These are phyloP conservation scores for Cygnus buccinator DNA, from an alignment of 2,113 vertebrate genomes.

Conservation along the genomic window DNA sequence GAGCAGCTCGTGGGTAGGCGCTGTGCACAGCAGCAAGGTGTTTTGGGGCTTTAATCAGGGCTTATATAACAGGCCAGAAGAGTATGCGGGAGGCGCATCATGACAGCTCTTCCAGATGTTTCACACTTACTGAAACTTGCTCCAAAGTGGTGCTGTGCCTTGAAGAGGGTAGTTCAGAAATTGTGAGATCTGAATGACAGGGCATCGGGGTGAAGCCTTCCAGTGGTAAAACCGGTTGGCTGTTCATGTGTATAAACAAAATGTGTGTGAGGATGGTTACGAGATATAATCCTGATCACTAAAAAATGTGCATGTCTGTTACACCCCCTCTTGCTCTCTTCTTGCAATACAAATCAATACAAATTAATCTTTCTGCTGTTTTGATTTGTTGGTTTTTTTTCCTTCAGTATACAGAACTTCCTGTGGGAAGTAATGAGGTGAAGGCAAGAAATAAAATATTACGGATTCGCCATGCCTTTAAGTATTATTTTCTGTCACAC, in stretches of 20 bases:
- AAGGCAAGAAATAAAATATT: background rate
- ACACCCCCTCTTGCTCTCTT: background rate
- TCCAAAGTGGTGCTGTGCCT: background rate
- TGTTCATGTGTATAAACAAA: background rate
- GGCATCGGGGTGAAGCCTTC: background rate
- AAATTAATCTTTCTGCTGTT: background rate
- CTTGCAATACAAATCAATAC: background rate
- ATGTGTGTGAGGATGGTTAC: background rate
- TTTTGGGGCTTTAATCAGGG: background rate
- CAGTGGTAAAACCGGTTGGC: background rate
- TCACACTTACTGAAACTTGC: background rate
- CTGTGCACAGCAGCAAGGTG: background rate
- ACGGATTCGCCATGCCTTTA: background rate
- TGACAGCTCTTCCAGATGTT: background rate
- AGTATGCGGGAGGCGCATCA: background rate
- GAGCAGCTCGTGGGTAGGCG: background rate
- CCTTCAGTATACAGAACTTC: background rate
- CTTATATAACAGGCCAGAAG: background rate
- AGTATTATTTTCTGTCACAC: background rate
- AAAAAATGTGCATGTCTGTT: background rate
- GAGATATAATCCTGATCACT: background rate
- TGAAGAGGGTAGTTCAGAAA: background rate
- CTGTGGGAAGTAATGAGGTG: background rate
- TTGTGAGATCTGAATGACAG: background rate
- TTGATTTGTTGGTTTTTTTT: background rate